phyloP scores from a whole-genome alignment of 2,888 invertebrate species.

The Rhamnusium bicolor region DNA sequence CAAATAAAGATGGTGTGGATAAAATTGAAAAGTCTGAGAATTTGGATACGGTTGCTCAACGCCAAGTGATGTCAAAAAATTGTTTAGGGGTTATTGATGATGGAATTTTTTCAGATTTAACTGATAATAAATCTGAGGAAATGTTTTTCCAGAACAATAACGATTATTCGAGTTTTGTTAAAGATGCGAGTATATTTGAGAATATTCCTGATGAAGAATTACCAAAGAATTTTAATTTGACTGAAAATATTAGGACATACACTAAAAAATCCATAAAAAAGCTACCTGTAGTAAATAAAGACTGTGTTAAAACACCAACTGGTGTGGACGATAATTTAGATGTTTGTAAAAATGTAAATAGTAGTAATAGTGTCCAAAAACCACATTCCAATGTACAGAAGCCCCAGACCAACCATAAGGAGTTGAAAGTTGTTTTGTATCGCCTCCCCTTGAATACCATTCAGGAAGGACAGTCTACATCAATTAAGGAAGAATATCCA shows the following conservation, averaged over 20 bases:
- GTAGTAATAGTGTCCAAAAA: conserved; percentile 42
- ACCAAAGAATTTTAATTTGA: conserved; percentile 53
- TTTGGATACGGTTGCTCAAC: conserved; percentile 30
- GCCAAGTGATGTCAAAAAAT: conserved; percentile 20
- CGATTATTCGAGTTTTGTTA: conserved; percentile 14
- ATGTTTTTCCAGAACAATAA: conserved; percentile 33
- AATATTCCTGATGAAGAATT: conserved; percentile 36
- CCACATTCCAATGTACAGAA: conserved; percentile 51
- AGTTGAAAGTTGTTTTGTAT: conserved; percentile 48
- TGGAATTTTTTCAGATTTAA: conserved; percentile 40
- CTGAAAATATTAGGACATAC: conserved; percentile 52
- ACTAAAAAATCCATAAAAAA: conserved; percentile 43
- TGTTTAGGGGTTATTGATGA: conserved; percentile 16
- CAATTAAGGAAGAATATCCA: conserved; percentile 42
- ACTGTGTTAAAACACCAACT: conserved; percentile 48
- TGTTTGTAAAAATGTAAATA: conserved; percentile 54
- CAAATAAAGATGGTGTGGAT: not conserved
- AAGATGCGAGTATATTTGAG: not conserved
- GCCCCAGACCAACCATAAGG: conserved; percentile 44
- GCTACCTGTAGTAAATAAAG: conserved; percentile 45
- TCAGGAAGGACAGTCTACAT: conserved; percentile 31
- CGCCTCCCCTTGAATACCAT: conserved; percentile 41
- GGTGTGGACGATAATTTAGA: conserved; percentile 47
- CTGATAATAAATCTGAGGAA: conserved; percentile 32
- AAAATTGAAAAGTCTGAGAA: conserved; percentile 6